phyloP scores from a whole-genome alignment of 2,113 vertebrate species.

The Sylvilagus bachmani region DNA sequence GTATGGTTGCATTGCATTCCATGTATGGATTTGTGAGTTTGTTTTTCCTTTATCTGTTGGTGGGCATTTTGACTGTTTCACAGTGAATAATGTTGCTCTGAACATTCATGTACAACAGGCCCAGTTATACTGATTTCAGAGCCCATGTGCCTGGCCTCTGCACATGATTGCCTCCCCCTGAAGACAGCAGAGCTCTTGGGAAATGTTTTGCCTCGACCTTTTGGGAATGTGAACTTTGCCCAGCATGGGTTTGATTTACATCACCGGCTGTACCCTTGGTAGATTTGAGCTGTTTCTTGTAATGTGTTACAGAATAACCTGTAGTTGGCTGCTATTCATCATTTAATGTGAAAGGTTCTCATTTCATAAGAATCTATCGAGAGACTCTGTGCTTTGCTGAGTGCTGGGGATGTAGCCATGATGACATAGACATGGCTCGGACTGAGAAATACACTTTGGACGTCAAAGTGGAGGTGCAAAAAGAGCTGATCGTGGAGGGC shows the following conservation, averaged over 20 bases:
- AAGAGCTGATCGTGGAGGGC: no score
- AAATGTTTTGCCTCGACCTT: background rate
- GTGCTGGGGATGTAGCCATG: no score
- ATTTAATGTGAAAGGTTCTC: background rate
- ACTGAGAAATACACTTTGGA: background rate
- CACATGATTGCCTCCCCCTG: background rate
- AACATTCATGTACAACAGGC: background rate
- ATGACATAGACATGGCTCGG: background rate
- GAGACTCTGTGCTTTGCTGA: background rate
- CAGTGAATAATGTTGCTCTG: background rate
- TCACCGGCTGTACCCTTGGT: background rate
- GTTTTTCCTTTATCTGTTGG: no score
- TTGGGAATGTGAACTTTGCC: background rate
- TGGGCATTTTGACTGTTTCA: no score
- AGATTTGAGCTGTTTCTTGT: background rate
- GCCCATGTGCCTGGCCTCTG: background rate
- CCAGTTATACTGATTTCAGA: background rate
- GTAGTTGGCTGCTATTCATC: background rate
- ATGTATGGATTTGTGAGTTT: no score
- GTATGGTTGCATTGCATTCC: no score
- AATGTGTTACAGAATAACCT: background rate
- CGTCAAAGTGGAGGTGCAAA: background rate
- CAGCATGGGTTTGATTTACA: background rate
- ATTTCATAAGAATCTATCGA: background rate
- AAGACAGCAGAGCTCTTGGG: background rate